These are phyloP conservation scores for Leucania comma DNA, from an alignment of 2,888 invertebrate genomes.

Conservation along the genomic window DNA sequence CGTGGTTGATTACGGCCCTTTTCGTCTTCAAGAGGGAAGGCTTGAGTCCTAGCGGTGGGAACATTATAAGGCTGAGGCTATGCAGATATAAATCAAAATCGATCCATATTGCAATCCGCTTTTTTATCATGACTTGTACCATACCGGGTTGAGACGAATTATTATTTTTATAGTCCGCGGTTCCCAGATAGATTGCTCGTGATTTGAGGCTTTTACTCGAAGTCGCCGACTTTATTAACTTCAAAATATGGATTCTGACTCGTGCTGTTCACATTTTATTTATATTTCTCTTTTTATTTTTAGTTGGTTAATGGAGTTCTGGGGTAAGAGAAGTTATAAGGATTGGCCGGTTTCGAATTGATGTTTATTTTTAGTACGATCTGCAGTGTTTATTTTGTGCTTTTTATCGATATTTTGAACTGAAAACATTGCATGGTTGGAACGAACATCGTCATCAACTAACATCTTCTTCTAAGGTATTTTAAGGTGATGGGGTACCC, in stretches of 20 bases:
- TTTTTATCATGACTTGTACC: slow-evolving; percentile 23
- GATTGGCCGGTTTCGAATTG: background rate
- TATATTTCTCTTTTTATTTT: slow-evolving; percentile 41
- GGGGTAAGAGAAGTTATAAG: background rate
- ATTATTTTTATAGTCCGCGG: slow-evolving; percentile 88
- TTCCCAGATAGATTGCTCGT: slow-evolving; percentile 85
- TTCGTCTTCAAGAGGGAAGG: no score
- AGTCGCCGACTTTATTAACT: slow-evolving; percentile 75
- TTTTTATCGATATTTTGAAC: background rate
- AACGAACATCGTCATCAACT: no score
- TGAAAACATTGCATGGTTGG: no score
- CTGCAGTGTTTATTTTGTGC: background rate
- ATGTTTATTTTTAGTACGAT: background rate
- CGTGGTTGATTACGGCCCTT: no score
- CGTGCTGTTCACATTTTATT: slow-evolving; percentile 46
- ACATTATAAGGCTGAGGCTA: no score
- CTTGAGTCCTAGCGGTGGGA: no score
- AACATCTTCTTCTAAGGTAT: no score
- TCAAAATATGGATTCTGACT: slow-evolving; percentile 60
- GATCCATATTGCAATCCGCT: slow-evolving; percentile 9
- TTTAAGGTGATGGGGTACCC: no score
- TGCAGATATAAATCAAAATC: background rate
- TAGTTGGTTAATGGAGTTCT: slow-evolving; percentile 22
- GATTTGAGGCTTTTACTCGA: slow-evolving; percentile 85
- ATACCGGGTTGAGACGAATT: slow-evolving; percentile 80